Percentiles rank a stretch among this genome's conserved stretches.
phyloP scores from a whole-genome alignment of 2,797 vertebrate species.

The Cossypha niveicapilla region DNA sequence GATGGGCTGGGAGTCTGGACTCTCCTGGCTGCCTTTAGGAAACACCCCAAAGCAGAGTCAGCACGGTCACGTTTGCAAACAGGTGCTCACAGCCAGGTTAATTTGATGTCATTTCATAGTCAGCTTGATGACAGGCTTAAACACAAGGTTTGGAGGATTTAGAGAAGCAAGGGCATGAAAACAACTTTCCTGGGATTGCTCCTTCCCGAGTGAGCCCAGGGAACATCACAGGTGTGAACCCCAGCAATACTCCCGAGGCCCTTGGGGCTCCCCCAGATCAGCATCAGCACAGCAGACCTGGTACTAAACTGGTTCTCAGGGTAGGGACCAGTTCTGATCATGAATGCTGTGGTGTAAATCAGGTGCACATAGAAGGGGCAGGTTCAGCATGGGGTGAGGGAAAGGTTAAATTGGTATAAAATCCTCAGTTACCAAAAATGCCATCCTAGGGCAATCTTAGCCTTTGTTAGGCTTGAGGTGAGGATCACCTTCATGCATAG shows the following conservation, averaged over 20 bases:
- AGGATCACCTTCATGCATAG: accelerated
- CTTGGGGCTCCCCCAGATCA: background rate
- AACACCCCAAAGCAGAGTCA: background rate
- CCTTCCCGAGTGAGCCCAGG: accelerated
- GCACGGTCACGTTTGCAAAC: background rate
- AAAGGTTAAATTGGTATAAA: background rate
- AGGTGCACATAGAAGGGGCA: background rate
- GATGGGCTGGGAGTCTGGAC: background rate
- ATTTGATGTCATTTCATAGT: background rate
- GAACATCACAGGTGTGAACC: background rate
- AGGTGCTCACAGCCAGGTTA: background rate
- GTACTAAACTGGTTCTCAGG: too few relatives aligned
- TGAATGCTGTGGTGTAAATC: background rate
- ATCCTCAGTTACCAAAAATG: background rate
- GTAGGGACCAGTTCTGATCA: background rate
- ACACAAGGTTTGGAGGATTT: background rate
- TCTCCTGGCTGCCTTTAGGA: accelerated
- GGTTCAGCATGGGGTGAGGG: background rate
- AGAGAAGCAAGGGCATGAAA: background rate
- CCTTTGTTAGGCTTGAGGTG: background rate
- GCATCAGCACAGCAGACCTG: background rate
- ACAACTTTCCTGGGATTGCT: background rate
- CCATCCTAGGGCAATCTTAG: background rate
- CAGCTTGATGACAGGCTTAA: background rate
- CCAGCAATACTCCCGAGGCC: accelerated